Percentiles rank a stretch among this genome's conserved stretches.
Conservation (phyloP, 2,888 invertebrate species). For the Leptopterna dolabrata region DNA sequence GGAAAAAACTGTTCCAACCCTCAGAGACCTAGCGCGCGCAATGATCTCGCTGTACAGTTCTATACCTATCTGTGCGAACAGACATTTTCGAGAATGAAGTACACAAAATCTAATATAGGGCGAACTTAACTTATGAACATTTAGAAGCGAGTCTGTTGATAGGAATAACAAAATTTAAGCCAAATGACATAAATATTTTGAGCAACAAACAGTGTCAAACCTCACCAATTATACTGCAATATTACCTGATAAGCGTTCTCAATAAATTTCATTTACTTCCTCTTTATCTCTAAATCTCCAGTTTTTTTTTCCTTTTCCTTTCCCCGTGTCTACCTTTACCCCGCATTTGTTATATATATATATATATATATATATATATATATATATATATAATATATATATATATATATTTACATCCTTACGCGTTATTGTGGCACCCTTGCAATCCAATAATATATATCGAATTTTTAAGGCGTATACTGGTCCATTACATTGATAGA, state of each 20-base stretch:
- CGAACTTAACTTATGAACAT: background rate
- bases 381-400: no score
- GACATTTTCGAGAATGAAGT: constrained; percentile 3
- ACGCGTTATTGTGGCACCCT: no score
- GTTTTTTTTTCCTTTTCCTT: background rate
- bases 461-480: no score
- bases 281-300: background rate
- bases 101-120: background rate
- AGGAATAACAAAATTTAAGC: background rate
- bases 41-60: background rate
- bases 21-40: background rate
- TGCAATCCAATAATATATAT: no score
- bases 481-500: no score
- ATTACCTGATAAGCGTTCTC: background rate
- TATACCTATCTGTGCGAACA: constrained; percentile 15
- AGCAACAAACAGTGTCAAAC: background rate
- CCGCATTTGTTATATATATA: no score
- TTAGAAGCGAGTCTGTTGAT: background rate
- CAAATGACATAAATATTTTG: background rate
- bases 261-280: background rate
- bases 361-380: no score
- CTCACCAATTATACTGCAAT: background rate
- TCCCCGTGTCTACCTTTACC: no score
- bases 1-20: background rate
- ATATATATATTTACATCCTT: no score